Evolutionary conservation across 2,113 vertebrate genomes (phyloP).

Genomic region (Mesocricetus auratus): DNA sequence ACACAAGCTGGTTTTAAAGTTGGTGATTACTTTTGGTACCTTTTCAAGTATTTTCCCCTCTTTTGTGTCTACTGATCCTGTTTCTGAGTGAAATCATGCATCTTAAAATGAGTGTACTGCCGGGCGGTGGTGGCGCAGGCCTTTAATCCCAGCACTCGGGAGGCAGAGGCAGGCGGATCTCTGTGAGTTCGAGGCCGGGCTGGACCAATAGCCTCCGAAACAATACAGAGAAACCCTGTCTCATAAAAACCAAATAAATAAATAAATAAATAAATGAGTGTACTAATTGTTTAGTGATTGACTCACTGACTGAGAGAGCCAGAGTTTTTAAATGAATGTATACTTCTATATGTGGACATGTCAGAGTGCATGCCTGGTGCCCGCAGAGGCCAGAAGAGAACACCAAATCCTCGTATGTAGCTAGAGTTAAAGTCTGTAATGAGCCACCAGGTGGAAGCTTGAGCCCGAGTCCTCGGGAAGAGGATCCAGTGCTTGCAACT

Average conservation of each 20-base stretch:
- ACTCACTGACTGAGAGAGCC: not conserved
- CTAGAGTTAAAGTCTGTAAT: not conserved
- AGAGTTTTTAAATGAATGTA: not conserved
- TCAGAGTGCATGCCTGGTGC: not conserved
- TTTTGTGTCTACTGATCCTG: conserved; percentile 11
- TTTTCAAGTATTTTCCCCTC: conserved; percentile 64
- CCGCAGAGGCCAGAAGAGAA: not conserved
- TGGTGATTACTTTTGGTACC: conserved; percentile 54
- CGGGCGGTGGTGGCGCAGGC: too few species aligned
- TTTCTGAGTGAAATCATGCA: not conserved
- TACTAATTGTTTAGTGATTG: not conserved
- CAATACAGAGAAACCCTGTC: too few species aligned
- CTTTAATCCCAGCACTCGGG: too few species aligned
- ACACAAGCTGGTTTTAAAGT: conserved; percentile 52
- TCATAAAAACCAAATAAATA: too few species aligned
- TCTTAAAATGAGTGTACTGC: not conserved
- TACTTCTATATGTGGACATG: not conserved
- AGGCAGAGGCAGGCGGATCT: too few species aligned
- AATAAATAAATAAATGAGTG: too few species aligned
- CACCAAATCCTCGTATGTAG: too few species aligned
- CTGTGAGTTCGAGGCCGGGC: too few species aligned
- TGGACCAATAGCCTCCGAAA: too few species aligned
- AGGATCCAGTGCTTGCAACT: not conserved
- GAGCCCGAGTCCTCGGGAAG: not conserved
- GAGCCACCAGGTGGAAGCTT: not conserved